phyloP scores from a whole-genome alignment of 2,888 invertebrate species.

The Chrysolina oricalcia region DNA sequence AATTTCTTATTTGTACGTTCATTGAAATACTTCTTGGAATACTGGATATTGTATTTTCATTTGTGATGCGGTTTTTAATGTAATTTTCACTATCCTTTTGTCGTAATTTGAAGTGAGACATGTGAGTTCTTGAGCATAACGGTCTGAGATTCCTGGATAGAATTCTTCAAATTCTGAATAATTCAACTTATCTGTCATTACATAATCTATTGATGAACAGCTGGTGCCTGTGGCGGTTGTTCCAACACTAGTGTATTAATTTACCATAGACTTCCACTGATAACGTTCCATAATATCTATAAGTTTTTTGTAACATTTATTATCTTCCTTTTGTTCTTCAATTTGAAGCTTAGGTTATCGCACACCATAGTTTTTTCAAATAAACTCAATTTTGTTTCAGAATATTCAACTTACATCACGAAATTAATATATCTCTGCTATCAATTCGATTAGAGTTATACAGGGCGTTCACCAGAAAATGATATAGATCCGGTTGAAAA shows the following conservation, averaged over 20 bases:
- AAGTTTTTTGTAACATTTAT: background rate
- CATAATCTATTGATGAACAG: conserved; percentile 19
- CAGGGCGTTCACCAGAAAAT: too few species aligned
- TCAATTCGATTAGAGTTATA: too few species aligned
- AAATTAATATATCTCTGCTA: too few species aligned
- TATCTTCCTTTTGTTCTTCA: background rate
- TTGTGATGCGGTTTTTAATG: background rate
- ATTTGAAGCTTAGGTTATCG: conserved; percentile 9
- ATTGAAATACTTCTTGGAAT: too few species aligned
- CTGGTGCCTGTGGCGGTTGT: conserved; percentile 17
- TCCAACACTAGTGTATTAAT: conserved; percentile 9
- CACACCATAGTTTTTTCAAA: too few species aligned
- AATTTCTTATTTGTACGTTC: too few species aligned
- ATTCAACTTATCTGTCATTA: conserved; percentile 24
- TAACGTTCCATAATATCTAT: background rate
- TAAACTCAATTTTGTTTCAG: too few species aligned
- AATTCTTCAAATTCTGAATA: conserved; percentile 16
- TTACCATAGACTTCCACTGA: conserved; percentile 20
- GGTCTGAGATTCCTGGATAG: background rate
- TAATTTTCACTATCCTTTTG: background rate
- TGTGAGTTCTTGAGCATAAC: conserved; percentile 1
- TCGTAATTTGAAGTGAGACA: conserved; percentile 22
- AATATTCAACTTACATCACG: too few species aligned
- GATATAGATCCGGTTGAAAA: too few species aligned
- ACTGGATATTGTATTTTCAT: conserved; percentile 22